Conservation (phyloP, 2,113 vertebrate genomes). For the Labrus mixtus region DNA sequence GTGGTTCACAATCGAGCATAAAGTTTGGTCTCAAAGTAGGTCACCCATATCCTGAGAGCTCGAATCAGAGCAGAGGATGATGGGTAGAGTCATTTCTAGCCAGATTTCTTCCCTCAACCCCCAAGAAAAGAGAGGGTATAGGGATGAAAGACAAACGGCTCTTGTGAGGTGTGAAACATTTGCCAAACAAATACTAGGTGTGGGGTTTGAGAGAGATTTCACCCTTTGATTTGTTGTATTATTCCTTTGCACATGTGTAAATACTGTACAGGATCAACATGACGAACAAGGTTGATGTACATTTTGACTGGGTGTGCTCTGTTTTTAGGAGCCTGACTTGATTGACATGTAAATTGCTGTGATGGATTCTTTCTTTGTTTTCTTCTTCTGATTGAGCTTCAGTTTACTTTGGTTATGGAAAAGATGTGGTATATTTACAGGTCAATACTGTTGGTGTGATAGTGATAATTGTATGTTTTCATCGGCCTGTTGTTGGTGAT, state of each 20-base stretch:
- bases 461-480: slow-evolving; percentile 56
- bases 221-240: slow-evolving; percentile 42
- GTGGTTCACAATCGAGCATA: slow-evolving; percentile 7
- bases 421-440: slow-evolving; percentile 58
- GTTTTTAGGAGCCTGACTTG: slow-evolving; percentile 66
- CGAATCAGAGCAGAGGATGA: slow-evolving; percentile 37
- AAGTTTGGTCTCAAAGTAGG: slow-evolving; percentile 43
- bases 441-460: slow-evolving; percentile 61
- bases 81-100: slow-evolving; percentile 21
- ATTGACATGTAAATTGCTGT: slow-evolving; percentile 70
- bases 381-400: slow-evolving; percentile 45
- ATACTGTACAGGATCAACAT: slow-evolving; percentile 77
- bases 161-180: slow-evolving; percentile 31
- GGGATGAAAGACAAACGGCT: not conserved
- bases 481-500: slow-evolving; percentile 57
- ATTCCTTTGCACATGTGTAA: slow-evolving; percentile 80
- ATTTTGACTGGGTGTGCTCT: slow-evolving; percentile 63
- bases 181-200: slow-evolving; percentile 43
- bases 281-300: slow-evolving; percentile 47
- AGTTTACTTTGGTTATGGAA: slow-evolving; percentile 44
- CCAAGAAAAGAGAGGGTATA: not conserved
- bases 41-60: slow-evolving; percentile 19
- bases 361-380: slow-evolving; percentile 37
- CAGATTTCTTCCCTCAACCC: slow-evolving; percentile 12
- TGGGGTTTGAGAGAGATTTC: slow-evolving; percentile 24